Evolutionary conservation across 2,888 invertebrate species (phyloP).

Genomic region (Ectemnius lituratus): DNA sequence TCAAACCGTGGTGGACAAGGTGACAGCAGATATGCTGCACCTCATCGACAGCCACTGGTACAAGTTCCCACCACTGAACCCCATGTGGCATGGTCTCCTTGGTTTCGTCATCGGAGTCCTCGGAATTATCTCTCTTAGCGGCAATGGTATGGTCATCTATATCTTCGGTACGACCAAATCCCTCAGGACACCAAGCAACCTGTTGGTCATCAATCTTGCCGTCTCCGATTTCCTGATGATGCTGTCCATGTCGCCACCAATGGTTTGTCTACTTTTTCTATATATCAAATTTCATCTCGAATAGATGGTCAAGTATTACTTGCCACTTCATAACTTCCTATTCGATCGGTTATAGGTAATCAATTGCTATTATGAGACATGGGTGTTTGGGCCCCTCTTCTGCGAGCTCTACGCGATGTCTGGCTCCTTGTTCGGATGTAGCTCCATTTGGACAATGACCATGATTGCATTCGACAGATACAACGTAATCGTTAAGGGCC

Average conservation of each 20-base stretch:
- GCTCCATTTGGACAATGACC: slow-evolving; percentile 95
- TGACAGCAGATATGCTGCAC: slow-evolving; percentile 86
- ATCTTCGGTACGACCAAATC: slow-evolving; percentile 87
- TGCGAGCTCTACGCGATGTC: slow-evolving; percentile 93
- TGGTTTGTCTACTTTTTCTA: slow-evolving; percentile 77
- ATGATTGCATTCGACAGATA: slow-evolving; percentile 95
- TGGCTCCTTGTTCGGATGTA: slow-evolving; percentile 93
- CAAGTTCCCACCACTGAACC: slow-evolving; percentile 93
- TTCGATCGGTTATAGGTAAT: slow-evolving; percentile 78
- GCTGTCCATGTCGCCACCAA: slow-evolving; percentile 89
- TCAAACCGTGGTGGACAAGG: slow-evolving; percentile 90
- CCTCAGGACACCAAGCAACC: slow-evolving; percentile 93
- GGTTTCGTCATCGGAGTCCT: slow-evolving; percentile 89
- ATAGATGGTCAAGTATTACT: background rate
- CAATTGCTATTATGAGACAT: slow-evolving; percentile 88
- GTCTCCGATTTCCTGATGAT: slow-evolving; percentile 95
- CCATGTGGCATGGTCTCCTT: slow-evolving; percentile 90
- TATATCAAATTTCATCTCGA: background rate
- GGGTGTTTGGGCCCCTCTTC: slow-evolving; percentile 85
- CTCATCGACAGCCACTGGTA: slow-evolving; percentile 91
- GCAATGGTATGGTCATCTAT: slow-evolving; percentile 87
- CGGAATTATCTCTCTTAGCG: slow-evolving; percentile 84
- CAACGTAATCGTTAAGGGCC: slow-evolving; percentile 94
- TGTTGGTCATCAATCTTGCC: slow-evolving; percentile 94
- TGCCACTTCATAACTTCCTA: background rate